Conservation (phyloP, 2,113 vertebrate genomes). For the Vombatus ursinus region DNA sequence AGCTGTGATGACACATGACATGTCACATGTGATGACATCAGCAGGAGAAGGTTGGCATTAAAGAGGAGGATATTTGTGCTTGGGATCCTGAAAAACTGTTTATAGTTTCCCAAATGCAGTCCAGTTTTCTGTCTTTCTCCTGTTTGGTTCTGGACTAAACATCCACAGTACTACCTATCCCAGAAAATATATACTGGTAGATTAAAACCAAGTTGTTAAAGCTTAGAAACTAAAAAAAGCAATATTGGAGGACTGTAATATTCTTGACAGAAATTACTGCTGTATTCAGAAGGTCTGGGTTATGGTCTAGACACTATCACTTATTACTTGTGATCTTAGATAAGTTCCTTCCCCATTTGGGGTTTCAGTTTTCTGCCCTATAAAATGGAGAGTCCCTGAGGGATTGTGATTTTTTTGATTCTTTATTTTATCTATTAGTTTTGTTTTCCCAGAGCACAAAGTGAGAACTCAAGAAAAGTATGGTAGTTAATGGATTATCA, state of each 20-base stretch:
- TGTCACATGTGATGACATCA: too few species aligned
- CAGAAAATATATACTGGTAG: not conserved
- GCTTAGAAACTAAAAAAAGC: not conserved
- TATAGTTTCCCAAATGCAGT: not conserved
- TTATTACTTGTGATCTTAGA: not conserved
- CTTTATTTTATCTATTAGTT: too few species aligned
- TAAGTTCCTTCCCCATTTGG: not conserved
- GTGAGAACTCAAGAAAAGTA: too few species aligned
- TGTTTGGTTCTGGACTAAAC: not conserved
- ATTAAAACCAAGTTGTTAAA: not conserved
- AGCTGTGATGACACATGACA: too few species aligned
- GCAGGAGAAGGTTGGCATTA: not conserved
- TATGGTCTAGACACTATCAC: not conserved
- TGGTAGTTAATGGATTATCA: too few species aligned
- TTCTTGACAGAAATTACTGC: not conserved
- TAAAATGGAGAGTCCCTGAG: not conserved
- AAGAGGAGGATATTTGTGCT: not conserved
- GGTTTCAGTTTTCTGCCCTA: not conserved
- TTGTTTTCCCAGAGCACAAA: too few species aligned
- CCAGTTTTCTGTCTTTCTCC: not conserved
- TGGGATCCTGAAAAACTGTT: not conserved
- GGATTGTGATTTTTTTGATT: too few species aligned
- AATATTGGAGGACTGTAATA: not conserved
- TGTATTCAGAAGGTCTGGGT: not conserved
- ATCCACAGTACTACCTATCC: not conserved